phyloP scores from a whole-genome alignment of 2,888 invertebrate species.

The Uropetala carovei region DNA sequence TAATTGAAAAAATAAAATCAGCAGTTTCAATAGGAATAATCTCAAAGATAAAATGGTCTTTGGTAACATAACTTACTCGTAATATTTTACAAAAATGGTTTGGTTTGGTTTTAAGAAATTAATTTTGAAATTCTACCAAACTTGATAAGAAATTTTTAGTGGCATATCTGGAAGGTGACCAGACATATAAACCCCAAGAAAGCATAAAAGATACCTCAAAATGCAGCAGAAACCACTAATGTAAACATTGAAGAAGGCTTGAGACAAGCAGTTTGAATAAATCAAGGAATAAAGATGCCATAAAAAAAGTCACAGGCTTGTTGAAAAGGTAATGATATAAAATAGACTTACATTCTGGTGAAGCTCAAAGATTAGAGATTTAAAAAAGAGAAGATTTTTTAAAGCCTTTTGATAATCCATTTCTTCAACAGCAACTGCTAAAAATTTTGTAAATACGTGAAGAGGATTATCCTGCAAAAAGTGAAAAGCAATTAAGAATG shows the following conservation, averaged over 20 bases:
- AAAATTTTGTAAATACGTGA: constrained; percentile 79
- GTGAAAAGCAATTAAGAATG: constrained; percentile 69
- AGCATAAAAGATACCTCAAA: too few relatives aligned
- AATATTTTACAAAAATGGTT: too few relatives aligned
- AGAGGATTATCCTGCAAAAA: constrained; percentile 81
- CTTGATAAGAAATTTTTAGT: too few relatives aligned
- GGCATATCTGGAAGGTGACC: too few relatives aligned
- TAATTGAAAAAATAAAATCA: neutral
- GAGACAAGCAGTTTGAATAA: neutral
- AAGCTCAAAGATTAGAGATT: constrained; percentile 71
- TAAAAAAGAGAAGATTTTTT: constrained; percentile 74
- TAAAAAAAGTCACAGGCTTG: neutral
- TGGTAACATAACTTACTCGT: neutral
- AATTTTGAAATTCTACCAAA: too few relatives aligned
- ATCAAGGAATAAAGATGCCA: neutral
- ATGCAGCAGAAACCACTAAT: too few relatives aligned
- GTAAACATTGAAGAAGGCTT: neutral
- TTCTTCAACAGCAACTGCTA: constrained; percentile 75
- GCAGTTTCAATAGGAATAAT: neutral
- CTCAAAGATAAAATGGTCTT: neutral
- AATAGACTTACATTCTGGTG: constrained; percentile 71
- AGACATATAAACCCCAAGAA: too few relatives aligned
- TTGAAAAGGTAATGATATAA: neutral
- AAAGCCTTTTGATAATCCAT: constrained; percentile 72
- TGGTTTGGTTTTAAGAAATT: too few relatives aligned